Evolutionary conservation across 2,888 invertebrate genomes (phyloP).

Genomic region (Andrena marginata): DNA sequence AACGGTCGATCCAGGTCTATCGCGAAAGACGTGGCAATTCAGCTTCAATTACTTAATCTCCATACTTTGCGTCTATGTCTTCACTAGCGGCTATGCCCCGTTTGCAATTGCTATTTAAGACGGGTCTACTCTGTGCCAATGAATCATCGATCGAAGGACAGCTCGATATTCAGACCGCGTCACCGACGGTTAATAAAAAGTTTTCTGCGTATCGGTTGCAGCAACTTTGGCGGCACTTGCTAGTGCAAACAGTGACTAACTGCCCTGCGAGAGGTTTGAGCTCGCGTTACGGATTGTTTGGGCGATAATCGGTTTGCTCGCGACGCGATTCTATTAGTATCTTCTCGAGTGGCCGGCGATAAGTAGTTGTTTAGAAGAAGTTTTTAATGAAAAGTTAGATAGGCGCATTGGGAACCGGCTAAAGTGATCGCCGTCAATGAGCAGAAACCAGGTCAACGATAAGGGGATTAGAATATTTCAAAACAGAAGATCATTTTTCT

Average conservation of each 20-base stretch:
- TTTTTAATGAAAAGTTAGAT: background rate
- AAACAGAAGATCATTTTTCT: background rate
- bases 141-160: constrained; percentile 56
- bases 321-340: background rate
- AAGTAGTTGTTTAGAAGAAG: background rate
- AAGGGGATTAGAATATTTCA: too few relatives aligned
- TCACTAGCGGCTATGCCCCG: background rate
- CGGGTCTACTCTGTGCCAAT: constrained; percentile 25
- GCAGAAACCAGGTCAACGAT: too few relatives aligned
- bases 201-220: constrained; percentile 29
- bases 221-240: constrained; percentile 1
- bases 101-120: constrained; percentile 23
- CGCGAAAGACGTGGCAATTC: background rate
- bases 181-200: constrained; percentile 47
- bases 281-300: background rate
- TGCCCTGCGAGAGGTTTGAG: background rate
- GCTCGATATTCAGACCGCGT: constrained; percentile 42
- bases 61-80: background rate
- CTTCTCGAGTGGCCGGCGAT: background rate
- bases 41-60: background rate
- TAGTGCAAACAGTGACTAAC: constrained; percentile 22
- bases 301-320: background rate
- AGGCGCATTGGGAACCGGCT: background rate
- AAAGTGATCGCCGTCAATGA: background rate
- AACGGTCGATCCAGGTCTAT: too few relatives aligned